Evolutionary conservation across 1,140 invertebrate species (phyloP).

Genomic region (Zophobas morio): DNA sequence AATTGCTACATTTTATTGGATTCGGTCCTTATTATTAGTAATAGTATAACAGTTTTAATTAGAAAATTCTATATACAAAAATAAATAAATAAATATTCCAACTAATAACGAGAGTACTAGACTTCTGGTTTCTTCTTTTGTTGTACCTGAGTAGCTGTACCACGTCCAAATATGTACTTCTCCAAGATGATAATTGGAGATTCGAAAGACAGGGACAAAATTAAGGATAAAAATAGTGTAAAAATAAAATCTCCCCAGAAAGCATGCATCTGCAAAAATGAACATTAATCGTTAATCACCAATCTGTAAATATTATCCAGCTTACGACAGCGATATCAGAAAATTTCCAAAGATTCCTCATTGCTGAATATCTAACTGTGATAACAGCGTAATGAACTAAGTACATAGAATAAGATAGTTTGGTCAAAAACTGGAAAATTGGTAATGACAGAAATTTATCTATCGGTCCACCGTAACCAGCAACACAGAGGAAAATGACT

Average conservation of each 20-base stretch:
- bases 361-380: background rate
- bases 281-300: background rate
- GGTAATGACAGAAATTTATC: conserved; percentile 49
- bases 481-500: conserved; percentile 77
- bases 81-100: no score
- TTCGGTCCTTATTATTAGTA: no score
- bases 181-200: conserved; percentile 11
- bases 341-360: conserved; percentile 27
- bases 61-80: no score
- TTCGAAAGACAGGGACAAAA: conserved; percentile 3
- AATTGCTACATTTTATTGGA: no score
- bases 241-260: conserved; percentile 17
- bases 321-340: conserved; percentile 26
- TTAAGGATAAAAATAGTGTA: background rate
- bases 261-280: background rate
- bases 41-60: no score
- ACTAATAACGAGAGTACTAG: background rate
- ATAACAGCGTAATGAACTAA: conserved; percentile 46
- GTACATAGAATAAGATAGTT: conserved; percentile 52
- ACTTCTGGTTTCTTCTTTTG: background rate
- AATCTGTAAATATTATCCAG: background rate
- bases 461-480: conserved; percentile 72
- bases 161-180: background rate
- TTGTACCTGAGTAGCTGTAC: background rate
- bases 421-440: conserved; percentile 49